These are phyloP conservation scores for Zaprionus lachaisei DNA, from an alignment of 1,140 invertebrate species.

Conservation along the genomic window DNA sequence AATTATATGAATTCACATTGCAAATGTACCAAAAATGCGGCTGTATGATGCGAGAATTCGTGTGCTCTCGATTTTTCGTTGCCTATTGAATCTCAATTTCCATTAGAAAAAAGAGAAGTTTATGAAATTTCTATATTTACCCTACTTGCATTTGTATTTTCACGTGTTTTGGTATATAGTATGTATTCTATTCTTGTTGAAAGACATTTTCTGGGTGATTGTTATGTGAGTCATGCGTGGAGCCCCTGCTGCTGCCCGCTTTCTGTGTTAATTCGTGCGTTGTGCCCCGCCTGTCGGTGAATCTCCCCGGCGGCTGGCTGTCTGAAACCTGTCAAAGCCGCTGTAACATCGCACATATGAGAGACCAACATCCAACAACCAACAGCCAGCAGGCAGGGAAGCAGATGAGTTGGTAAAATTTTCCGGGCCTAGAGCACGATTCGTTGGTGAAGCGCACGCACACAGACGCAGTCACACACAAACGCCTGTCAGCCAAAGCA, in stretches of 20 bases:
- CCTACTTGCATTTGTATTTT: constrained; percentile 63
- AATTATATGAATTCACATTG: background rate
- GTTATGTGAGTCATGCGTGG: constrained; percentile 69
- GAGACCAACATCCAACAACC: background rate
- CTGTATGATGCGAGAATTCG: background rate
- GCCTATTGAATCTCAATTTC: background rate
- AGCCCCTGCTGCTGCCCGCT: constrained; percentile 65
- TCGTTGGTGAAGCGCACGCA: constrained; percentile 73
- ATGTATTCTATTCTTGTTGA: constrained; percentile 11
- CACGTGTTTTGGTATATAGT: constrained; percentile 22
- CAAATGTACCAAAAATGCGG: background rate
- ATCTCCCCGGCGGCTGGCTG: constrained; percentile 51
- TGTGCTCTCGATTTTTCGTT: background rate
- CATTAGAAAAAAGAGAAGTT: constrained; percentile 1
- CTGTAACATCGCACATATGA: constrained; percentile 28
- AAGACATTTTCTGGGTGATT: constrained; percentile 33
- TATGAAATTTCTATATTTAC: constrained; percentile 24
- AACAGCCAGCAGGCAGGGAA: constrained; percentile 29
- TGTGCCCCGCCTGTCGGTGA: constrained; percentile 55
- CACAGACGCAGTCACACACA: constrained; percentile 35
- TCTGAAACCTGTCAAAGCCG: constrained; percentile 65
- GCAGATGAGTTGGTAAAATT: constrained; percentile 46
- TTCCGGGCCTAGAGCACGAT: constrained; percentile 57
- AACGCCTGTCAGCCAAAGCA: constrained; percentile 29
- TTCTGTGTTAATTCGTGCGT: constrained; percentile 76